Evolutionary conservation across 1,140 invertebrate genomes (phyloP).

Genomic region (Drosophila dunni): DNA sequence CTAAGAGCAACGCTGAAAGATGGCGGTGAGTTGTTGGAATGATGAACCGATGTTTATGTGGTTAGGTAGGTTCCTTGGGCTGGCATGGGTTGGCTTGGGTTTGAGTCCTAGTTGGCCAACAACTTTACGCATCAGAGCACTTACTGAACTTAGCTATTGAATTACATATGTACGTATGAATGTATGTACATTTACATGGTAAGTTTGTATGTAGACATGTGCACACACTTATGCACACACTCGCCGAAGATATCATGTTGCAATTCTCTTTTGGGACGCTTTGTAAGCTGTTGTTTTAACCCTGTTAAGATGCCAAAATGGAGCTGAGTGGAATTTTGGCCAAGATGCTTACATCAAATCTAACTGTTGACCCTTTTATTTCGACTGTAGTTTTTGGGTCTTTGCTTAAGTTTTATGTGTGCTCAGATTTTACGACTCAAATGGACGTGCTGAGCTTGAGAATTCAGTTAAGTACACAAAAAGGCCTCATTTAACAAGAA

Average conservation of each 20-base stretch:
- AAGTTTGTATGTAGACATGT: background rate
- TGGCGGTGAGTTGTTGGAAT: conserved; percentile 11
- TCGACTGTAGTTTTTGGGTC: conserved; percentile 54
- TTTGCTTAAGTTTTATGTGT: conserved; percentile 66
- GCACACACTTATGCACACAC: conserved; percentile 21
- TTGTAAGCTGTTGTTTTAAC: conserved; percentile 53
- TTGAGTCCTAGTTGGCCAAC: conserved; percentile 5
- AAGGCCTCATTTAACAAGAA: conserved; percentile 10
- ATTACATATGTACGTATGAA: conserved; percentile 41
- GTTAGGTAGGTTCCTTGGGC: background rate
- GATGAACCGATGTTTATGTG: conserved; percentile 3
- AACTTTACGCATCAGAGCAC: conserved; percentile 63
- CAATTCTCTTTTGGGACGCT: conserved; percentile 66
- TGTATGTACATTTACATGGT: conserved; percentile 8
- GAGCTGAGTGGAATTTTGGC: conserved; percentile 13
- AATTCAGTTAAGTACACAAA: conserved; percentile 10
- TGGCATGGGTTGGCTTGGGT: background rate
- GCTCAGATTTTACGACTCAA: conserved; percentile 65
- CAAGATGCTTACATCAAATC: conserved; percentile 51
- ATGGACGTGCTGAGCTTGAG: conserved; percentile 33
- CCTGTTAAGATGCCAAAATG: conserved; percentile 23
- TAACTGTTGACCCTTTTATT: conserved; percentile 72
- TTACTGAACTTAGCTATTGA: conserved; percentile 56
- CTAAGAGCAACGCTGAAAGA: conserved; percentile 61
- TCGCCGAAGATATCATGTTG: conserved; percentile 68